These are phyloP conservation scores for Pipistrellus pipistrellus DNA, from an alignment of 2,797 vertebrate species.

Conservation along the genomic window DNA sequence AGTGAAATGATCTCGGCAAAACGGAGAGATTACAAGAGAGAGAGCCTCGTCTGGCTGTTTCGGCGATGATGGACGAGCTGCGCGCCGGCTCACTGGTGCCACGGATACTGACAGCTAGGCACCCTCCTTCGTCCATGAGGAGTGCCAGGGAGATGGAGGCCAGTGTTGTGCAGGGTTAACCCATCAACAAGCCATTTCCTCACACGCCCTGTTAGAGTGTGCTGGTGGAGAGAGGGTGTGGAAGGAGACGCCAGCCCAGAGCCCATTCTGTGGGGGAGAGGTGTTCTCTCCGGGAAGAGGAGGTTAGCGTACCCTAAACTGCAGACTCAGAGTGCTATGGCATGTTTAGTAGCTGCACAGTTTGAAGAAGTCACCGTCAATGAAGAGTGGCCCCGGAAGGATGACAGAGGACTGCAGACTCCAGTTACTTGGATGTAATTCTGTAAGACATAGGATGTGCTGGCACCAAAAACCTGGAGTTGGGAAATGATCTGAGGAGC, in stretches of 20 bases:
- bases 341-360: not conserved
- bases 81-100: slow-evolving; percentile 59
- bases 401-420: not conserved
- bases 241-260: not conserved
- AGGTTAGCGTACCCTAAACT: not conserved
- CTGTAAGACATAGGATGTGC: not conserved
- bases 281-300: not conserved
- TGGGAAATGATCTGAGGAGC: not conserved
- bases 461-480: not conserved
- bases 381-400: not conserved
- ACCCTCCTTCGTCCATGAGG: slow-evolving; percentile 46
- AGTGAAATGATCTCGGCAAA: slow-evolving; percentile 84
- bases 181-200: slow-evolving; percentile 71
- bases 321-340: not conserved
- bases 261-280: not conserved
- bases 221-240: not conserved
- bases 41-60: slow-evolving; percentile 80
- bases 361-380: not conserved
- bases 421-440: not conserved
- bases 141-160: slow-evolving; percentile 55
- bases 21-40: slow-evolving; percentile 70
- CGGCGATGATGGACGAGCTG: slow-evolving; percentile 69
- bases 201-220: not conserved
- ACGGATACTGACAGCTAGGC: slow-evolving; percentile 79
- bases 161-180: slow-evolving; percentile 34